Evolutionary conservation across 2,888 invertebrate genomes (phyloP).

Genomic region (Philereme transversata): DNA sequence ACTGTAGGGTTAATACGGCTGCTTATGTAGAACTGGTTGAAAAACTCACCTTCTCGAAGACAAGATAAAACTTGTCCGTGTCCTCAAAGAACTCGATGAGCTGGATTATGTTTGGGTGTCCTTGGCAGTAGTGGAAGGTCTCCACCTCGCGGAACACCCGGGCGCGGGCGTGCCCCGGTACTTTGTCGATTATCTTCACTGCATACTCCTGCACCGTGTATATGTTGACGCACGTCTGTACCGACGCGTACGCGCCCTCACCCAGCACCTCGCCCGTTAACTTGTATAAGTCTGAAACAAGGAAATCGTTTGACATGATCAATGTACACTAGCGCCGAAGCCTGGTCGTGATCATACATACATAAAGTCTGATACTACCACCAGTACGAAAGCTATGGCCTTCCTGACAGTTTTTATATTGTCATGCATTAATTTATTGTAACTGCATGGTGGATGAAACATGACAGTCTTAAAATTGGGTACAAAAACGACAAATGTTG

Average conservation of each 20-base stretch:
- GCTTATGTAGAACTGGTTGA: not conserved
- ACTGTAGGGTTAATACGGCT: too few relatives aligned
- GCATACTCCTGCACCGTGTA: constrained; percentile 97
- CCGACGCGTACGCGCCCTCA: constrained; percentile 98
- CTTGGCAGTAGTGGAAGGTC: constrained; percentile 99
- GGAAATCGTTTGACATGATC: too few relatives aligned
- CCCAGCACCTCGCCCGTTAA: constrained; percentile 97
- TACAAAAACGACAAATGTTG: too few relatives aligned
- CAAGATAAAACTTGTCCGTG: constrained; percentile 97
- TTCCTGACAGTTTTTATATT: too few relatives aligned
- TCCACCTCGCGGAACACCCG: constrained; percentile 99
- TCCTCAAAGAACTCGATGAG: constrained; percentile 99
- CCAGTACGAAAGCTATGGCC: too few relatives aligned
- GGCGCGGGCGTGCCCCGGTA: constrained; percentile 96
- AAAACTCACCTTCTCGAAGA: constrained; percentile 94
- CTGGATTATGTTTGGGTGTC: constrained; percentile 98
- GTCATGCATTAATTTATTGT: too few relatives aligned
- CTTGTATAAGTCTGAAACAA: constrained; percentile 92
- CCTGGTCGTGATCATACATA: too few relatives aligned
- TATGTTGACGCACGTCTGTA: constrained; percentile 95
- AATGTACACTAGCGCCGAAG: too few relatives aligned
- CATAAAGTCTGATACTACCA: too few relatives aligned
- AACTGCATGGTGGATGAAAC: too few relatives aligned
- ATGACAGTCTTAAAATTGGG: too few relatives aligned
- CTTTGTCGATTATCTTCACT: constrained; percentile 98